Conservation (phyloP, 1,140 invertebrate genomes). For the Sycobia sp. region DNA sequence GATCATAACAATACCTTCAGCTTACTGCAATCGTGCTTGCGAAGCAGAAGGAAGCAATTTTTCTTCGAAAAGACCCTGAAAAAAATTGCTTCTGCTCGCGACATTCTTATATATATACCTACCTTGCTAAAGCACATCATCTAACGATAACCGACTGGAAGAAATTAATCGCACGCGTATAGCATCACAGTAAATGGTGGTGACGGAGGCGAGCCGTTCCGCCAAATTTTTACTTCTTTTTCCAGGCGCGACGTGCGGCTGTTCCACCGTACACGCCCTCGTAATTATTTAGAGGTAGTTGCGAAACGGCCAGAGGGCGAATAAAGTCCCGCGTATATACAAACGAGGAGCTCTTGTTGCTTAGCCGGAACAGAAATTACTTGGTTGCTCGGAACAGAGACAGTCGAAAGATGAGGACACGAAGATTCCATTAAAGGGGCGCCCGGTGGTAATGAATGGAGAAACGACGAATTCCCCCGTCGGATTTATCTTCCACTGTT, state of each 20-base stretch:
- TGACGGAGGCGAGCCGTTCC: too few relatives aligned
- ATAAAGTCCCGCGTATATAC: conserved; percentile 34
- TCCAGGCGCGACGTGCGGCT: too few relatives aligned
- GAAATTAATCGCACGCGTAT: neutral
- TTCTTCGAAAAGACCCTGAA: too few relatives aligned
- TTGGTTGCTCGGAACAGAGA: conserved; percentile 38
- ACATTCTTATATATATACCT: conserved; percentile 35
- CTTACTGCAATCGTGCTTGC: too few relatives aligned
- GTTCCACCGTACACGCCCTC: too few relatives aligned
- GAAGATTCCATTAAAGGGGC: conserved; percentile 60
- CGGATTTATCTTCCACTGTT: conserved; percentile 10
- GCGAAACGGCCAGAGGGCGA: conserved; percentile 21
- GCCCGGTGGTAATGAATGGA: conserved; percentile 59
- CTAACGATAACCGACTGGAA: neutral
- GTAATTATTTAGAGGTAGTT: neutral
- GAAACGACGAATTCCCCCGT: conserved; percentile 32
- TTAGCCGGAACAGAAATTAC: conserved; percentile 53
- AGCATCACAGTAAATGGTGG: too few relatives aligned
- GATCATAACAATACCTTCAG: too few relatives aligned
- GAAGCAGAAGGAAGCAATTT: too few relatives aligned
- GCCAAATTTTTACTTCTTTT: conserved; percentile 8
- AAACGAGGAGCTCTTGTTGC: conserved; percentile 52
- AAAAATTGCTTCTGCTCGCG: conserved; percentile 39
- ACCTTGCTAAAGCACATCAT: conserved; percentile 35
- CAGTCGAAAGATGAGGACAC: conserved; percentile 55